Conservation (phyloP, 2,113 vertebrate genomes). For the Psittacara wagleri region DNA sequence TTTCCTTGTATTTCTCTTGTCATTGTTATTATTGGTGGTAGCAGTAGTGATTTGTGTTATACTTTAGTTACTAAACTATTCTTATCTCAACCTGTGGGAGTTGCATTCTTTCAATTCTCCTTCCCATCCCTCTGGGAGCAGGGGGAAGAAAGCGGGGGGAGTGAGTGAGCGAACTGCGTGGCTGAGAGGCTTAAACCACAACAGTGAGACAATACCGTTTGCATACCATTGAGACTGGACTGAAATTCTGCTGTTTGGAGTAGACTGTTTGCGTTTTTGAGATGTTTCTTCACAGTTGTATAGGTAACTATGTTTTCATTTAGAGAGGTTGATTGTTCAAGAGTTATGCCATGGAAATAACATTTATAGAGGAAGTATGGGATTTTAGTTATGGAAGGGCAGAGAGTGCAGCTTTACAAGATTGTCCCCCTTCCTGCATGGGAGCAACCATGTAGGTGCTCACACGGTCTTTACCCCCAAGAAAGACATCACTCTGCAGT, state of each 20-base stretch:
- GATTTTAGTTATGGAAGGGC: neutral
- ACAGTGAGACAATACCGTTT: too few relatives aligned
- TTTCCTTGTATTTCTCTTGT: too few relatives aligned
- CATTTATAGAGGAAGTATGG: neutral
- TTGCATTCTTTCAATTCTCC: too few relatives aligned
- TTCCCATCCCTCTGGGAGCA: too few relatives aligned
- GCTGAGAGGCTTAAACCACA: too few relatives aligned
- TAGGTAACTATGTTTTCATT: neutral
- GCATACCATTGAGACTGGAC: neutral
- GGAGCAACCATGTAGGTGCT: rapidly evolving
- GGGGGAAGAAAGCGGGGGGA: too few relatives aligned
- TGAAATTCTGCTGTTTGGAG: neutral
- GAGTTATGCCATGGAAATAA: neutral
- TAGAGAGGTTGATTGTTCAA: neutral
- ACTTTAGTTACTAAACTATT: too few relatives aligned
- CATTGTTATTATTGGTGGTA: too few relatives aligned
- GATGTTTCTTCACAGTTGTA: neutral
- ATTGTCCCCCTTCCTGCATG: neutral
- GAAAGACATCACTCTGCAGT: neutral
- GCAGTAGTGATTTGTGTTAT: too few relatives aligned
- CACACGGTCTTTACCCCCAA: rapidly evolving
- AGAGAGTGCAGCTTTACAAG: neutral
- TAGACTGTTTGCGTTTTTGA: neutral
- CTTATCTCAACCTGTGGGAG: too few relatives aligned
- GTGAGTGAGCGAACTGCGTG: too few relatives aligned